A percentile compares a stretch with the other conserved stretches of the same genome.
Evolutionary conservation across 2,888 invertebrate genomes (phyloP).

Genomic region (Eulithis testata): DNA sequence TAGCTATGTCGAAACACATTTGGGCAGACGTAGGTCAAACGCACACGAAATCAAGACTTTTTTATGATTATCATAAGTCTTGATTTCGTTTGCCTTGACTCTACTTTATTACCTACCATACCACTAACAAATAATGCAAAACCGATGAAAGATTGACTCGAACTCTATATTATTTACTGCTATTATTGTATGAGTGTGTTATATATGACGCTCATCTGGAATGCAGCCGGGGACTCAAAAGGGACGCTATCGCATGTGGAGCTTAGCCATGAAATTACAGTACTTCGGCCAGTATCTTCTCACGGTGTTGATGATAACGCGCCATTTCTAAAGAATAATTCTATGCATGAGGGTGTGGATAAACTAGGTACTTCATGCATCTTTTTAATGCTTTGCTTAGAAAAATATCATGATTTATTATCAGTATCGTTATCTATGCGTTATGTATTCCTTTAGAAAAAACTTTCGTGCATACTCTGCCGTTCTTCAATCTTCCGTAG

Average conservation of each 20-base stretch:
- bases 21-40: constrained; percentile 10
- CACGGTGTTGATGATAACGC: constrained; percentile 19
- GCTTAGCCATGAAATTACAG: constrained; percentile 19
- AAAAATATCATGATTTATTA: constrained; percentile 30
- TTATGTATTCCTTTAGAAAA: constrained; percentile 26
- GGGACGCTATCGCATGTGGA: constrained; percentile 4
- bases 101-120: not conserved
- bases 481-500: constrained; percentile 40
- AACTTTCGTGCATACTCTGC: constrained; percentile 30
- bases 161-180: not conserved
- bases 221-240: not conserved
- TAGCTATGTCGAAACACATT: constrained; percentile 21
- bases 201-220: not conserved
- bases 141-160: not conserved
- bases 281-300: constrained; percentile 23
- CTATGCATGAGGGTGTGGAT: constrained; percentile 19
- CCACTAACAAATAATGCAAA: not conserved
- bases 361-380: constrained; percentile 3
- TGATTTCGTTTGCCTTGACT: not conserved
- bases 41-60: too few species aligned
- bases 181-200: not conserved
- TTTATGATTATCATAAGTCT: constrained; percentile 8
- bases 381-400: constrained; percentile 17
- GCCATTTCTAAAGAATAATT: constrained; percentile 11
- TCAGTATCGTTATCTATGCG: constrained; percentile 31